Conservation (phyloP, 2,888 invertebrate species). For the Tuta absoluta region DNA sequence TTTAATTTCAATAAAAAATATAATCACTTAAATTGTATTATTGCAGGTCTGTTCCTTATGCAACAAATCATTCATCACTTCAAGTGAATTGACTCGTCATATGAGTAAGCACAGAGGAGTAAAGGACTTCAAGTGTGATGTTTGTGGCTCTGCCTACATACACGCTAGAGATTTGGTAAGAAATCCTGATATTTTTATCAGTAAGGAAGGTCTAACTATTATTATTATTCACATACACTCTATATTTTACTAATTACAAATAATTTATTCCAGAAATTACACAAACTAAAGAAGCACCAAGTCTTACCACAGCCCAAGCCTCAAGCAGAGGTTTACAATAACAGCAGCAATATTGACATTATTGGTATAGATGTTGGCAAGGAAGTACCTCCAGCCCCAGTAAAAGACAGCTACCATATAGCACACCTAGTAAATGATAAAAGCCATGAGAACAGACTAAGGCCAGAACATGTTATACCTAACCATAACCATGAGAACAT, state of each 20-base stretch:
- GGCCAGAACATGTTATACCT: constrained; percentile 39
- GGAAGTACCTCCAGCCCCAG: constrained; percentile 48
- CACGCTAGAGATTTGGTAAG: constrained; percentile 80
- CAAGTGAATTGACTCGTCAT: constrained; percentile 82
- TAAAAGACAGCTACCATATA: constrained; percentile 48
- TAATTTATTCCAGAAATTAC: constrained; percentile 62
- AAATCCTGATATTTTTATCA: constrained; percentile 28
- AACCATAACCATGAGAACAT: constrained; percentile 33
- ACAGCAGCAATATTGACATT: constrained; percentile 62
- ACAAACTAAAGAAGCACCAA: constrained; percentile 68
- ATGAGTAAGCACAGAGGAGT: constrained; percentile 81
- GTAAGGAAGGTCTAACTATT: neutral
- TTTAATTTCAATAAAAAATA: neutral
- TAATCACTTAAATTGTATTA: neutral
- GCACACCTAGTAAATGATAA: constrained; percentile 53
- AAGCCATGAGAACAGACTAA: constrained; percentile 40
- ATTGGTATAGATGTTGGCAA: constrained; percentile 66
- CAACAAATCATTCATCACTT: constrained; percentile 81
- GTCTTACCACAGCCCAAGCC: constrained; percentile 42
- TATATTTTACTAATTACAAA: neutral
- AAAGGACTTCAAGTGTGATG: constrained; percentile 81
- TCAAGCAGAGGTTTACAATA: constrained; percentile 54
- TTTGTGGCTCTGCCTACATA: constrained; percentile 79
- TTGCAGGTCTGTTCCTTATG: constrained; percentile 72
- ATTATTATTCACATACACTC: neutral